These are phyloP conservation scores for Otocyon megalotis DNA, from an alignment of 2,113 vertebrate species.

Conservation along the genomic window DNA sequence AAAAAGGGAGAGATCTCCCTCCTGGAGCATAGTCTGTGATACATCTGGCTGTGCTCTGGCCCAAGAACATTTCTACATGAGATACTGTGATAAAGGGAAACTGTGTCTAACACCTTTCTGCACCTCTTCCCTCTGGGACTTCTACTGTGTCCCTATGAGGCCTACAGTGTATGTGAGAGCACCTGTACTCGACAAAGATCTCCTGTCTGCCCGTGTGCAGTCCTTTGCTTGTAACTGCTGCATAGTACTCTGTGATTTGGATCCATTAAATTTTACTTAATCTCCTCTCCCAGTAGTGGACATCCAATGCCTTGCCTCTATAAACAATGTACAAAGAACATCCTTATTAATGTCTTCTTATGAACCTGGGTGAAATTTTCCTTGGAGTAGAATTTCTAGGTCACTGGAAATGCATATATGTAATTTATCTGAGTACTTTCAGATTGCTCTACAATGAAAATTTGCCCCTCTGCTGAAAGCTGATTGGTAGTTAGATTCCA, in stretches of 20 bases:
- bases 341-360: neutral
- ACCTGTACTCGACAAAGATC: neutral
- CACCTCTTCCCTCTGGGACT: neutral
- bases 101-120: neutral
- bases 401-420: neutral
- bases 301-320: neutral
- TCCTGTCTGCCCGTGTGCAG: fast-evolving
- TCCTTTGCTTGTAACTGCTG: neutral
- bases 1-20: neutral
- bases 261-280: neutral
- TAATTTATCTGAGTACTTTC: neutral
- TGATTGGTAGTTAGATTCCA: neutral
- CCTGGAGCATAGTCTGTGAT: neutral
- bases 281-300: neutral
- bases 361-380: neutral
- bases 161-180: neutral
- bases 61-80: neutral
- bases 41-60: neutral
- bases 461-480: neutral
- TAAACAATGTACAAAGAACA: neutral
- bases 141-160: neutral
- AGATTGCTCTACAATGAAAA: neutral
- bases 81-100: neutral
- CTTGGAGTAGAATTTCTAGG: neutral
- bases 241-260: no score